Percentiles rank a stretch among this genome's conserved stretches.
Evolutionary conservation across 37 sponge, comb jelly and placozoan genomes (phyloP).

Genomic region (Trichoplax adhaerens): DNA sequence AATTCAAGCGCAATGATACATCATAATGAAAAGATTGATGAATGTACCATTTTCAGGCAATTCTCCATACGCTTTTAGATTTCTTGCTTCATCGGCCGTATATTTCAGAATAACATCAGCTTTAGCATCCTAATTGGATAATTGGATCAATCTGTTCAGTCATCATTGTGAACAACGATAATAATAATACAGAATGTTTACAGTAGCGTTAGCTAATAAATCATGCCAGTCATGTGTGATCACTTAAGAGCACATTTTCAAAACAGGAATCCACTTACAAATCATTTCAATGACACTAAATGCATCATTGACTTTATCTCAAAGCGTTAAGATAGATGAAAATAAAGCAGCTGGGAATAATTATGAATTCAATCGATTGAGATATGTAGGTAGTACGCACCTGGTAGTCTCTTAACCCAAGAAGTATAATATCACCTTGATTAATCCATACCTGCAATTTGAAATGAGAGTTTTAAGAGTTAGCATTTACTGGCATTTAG

Average conservation of each 20-base stretch:
- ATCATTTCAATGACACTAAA: too few relatives aligned
- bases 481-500: neutral
- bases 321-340: neutral
- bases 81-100: conserved; percentile 92
- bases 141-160: too few relatives aligned
- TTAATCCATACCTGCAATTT: conserved; percentile 77
- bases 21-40: neutral
- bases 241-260: too few relatives aligned
- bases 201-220: too few relatives aligned
- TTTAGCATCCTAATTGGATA: conserved; percentile 46
- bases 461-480: neutral
- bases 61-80: conserved; percentile 92
- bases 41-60: conserved; percentile 55
- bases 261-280: too few relatives aligned
- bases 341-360: neutral
- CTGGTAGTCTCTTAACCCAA: conserved; percentile 16
- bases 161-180: too few relatives aligned
- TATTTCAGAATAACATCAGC: conserved; percentile 91
- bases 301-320: too few relatives aligned
- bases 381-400: neutral
- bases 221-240: too few relatives aligned
- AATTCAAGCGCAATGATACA: too few relatives aligned
- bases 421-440: conserved; percentile 83
- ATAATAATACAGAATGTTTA: too few relatives aligned
- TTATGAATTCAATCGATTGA: neutral